Evolutionary conservation across 2,888 invertebrate genomes (phyloP).

Genomic region (Orthonevra nobilis): DNA sequence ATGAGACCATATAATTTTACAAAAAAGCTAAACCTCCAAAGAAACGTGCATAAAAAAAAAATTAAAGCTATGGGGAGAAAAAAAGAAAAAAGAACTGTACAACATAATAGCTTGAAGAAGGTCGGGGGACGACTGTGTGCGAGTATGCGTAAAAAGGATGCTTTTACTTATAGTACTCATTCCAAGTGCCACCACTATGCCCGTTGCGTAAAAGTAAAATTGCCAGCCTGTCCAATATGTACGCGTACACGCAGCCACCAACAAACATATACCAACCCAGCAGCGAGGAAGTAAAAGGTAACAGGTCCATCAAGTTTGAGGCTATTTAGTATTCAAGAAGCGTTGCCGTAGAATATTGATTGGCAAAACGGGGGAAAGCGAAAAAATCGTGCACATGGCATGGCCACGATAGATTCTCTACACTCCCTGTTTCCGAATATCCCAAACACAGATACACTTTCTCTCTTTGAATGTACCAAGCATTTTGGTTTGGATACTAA

Average conservation of each 20-base stretch:
- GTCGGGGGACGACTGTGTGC: slow-evolving; percentile 47
- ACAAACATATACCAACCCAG: slow-evolving; percentile 3
- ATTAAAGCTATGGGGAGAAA: neutral
- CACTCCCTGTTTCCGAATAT: neutral
- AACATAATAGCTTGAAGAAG: slow-evolving; percentile 51
- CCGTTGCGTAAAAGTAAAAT: slow-evolving; percentile 26
- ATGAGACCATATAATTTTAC: slow-evolving; percentile 32
- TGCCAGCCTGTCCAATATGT: neutral
- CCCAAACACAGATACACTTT: slow-evolving; percentile 35
- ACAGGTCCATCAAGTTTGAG: slow-evolving; percentile 66
- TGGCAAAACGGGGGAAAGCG: slow-evolving; percentile 75
- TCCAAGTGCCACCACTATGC: neutral
- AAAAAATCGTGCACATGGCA: slow-evolving; percentile 39
- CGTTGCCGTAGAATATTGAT: slow-evolving; percentile 77
- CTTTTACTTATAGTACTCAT: slow-evolving; percentile 33
- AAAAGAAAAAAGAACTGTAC: slow-evolving; percentile 2
- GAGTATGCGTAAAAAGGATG: slow-evolving; percentile 68
- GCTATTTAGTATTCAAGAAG: slow-evolving; percentile 76
- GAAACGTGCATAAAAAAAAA: slow-evolving; percentile 4
- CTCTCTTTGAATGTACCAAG: slow-evolving; percentile 5
- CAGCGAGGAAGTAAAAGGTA: slow-evolving; percentile 54
- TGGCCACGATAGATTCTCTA: slow-evolving; percentile 1
- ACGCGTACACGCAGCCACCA: slow-evolving; percentile 2
- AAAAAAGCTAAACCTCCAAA: slow-evolving; percentile 44
- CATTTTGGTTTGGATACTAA: slow-evolving; percentile 9